Evolutionary conservation across 2,797 vertebrate species (phyloP), one percentile per base, ranked within the genome.

Genomic region (Channa striata): DNA sequence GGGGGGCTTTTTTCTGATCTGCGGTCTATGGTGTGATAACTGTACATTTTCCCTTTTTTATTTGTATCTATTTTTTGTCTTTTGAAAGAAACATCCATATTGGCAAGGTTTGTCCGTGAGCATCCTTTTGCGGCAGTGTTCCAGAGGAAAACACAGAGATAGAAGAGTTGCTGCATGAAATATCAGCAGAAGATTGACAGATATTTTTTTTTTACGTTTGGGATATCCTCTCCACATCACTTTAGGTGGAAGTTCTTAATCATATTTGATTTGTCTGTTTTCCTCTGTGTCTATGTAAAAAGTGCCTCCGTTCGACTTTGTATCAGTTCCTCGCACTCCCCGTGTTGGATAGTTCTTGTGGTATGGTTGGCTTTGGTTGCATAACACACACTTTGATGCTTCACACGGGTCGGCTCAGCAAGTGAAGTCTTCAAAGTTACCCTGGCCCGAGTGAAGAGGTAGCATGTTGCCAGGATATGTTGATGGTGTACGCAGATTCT

Each of bases 371-470:
- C 93, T 95, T 93, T 94, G 93, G 93, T 94, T 92, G 93, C 84
- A 89, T 84, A 90, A 86, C 74, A 48, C 80, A 13, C 82, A 79
- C 83, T 85, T 79, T 57, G 77, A 74, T 72, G 77, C 80, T 68
- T 59, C 76, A 53, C 59, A 53, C 19, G 33, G 66, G 63, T 59
- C 71, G 59, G 81, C 89, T 95, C 95, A 97, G 94, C 98, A 99
- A 85, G 98, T 98, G 95, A 99, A 99, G 94, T 99, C 98, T 92
- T 99, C 98, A 72, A 99, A 99, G 83, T 98, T 99, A 85, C 96
- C 95, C 94, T 98, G 96, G 85, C 93, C 97, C 0, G 97, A 96
- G 93, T 99, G 98, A 77, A 99, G 98, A 97, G 98, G 98, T 97
- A 99, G 96, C 95, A 99, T 98, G 95, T 99, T 99, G 93, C 96